Percentiles rank a stretch among this genome's conserved stretches.
These are phyloP conservation scores for Bombus difficillimus DNA, from an alignment of 1,140 invertebrate species.

Conservation along the genomic window DNA sequence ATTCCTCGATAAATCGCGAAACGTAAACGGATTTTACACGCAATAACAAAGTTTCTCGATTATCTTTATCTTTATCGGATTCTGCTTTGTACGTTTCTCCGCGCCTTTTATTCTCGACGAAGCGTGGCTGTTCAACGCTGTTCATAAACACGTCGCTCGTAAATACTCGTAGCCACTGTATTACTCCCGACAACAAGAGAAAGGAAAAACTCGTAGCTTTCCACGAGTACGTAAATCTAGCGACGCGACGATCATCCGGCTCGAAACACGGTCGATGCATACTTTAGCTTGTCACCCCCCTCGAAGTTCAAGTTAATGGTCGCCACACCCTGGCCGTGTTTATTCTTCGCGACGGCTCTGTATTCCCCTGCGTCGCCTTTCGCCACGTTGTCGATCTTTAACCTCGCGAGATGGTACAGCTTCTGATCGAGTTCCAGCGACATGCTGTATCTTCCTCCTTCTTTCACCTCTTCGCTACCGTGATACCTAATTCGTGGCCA, in stretches of 20 bases:
- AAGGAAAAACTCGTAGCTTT: neutral
- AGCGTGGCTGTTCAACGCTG: too few species aligned
- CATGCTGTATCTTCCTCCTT: slow-evolving; percentile 90
- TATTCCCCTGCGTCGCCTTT: slow-evolving; percentile 96
- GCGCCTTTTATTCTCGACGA: too few species aligned
- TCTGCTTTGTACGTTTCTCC: too few species aligned
- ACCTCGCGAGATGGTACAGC: slow-evolving; percentile 92
- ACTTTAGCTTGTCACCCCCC: slow-evolving; percentile 93
- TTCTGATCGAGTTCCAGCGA: slow-evolving; percentile 93
- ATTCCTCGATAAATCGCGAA: neutral
- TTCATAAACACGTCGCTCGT: too few species aligned
- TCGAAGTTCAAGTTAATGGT: slow-evolving; percentile 98
- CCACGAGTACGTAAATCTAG: neutral
- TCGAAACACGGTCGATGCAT: slow-evolving; percentile 78
- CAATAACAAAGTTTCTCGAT: too few species aligned
- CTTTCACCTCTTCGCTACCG: slow-evolving; percentile 89
- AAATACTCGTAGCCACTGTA: too few species aligned
- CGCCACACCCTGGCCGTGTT: slow-evolving; percentile 94
- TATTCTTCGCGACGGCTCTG: slow-evolving; percentile 95
- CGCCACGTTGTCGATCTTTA: slow-evolving; percentile 93
- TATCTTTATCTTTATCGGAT: too few species aligned
- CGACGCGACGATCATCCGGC: slow-evolving; percentile 20
- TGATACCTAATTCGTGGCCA: slow-evolving; percentile 88
- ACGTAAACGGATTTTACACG: too few species aligned
- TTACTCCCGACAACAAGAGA: neutral